These are phyloP conservation scores for Odontocerum albicorne DNA, from an alignment of 2,888 invertebrate species.

Conservation along the genomic window DNA sequence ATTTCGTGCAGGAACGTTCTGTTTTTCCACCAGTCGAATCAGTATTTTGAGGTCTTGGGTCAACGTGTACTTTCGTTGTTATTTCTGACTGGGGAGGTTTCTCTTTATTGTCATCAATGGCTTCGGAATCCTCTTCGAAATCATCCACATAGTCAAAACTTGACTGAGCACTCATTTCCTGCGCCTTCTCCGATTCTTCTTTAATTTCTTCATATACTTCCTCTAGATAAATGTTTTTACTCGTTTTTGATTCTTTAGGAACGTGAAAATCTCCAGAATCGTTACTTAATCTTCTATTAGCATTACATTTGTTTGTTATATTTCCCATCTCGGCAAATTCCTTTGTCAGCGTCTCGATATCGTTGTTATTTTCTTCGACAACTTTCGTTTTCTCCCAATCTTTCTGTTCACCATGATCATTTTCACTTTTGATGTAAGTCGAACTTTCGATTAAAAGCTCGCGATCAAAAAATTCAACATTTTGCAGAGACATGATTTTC, in stretches of 20 bases:
- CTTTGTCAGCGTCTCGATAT: conserved; percentile 51
- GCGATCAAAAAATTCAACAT: too few relatives aligned
- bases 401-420: too few relatives aligned
- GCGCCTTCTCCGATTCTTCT: background rate
- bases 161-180: conserved; percentile 1
- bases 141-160: conserved; percentile 45
- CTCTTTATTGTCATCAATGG: conserved; percentile 41
- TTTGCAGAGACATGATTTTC: too few relatives aligned
- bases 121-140: conserved; percentile 53
- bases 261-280: conserved; percentile 42
- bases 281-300: conserved; percentile 46
- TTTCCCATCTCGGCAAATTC: conserved; percentile 55
- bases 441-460: too few relatives aligned
- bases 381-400: conserved; percentile 12
- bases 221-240: conserved; percentile 27
- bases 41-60: background rate
- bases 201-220: conserved; percentile 32
- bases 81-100: background rate
- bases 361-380: conserved; percentile 54
- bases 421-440: too few relatives aligned
- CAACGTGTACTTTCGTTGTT: background rate
- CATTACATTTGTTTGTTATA: conserved; percentile 49
- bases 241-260: conserved; percentile 39
- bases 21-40: background rate
- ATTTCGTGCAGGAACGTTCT: background rate